These are phyloP conservation scores for Acrobasis consociella DNA, from an alignment of 2,888 invertebrate species.

Conservation along the genomic window DNA sequence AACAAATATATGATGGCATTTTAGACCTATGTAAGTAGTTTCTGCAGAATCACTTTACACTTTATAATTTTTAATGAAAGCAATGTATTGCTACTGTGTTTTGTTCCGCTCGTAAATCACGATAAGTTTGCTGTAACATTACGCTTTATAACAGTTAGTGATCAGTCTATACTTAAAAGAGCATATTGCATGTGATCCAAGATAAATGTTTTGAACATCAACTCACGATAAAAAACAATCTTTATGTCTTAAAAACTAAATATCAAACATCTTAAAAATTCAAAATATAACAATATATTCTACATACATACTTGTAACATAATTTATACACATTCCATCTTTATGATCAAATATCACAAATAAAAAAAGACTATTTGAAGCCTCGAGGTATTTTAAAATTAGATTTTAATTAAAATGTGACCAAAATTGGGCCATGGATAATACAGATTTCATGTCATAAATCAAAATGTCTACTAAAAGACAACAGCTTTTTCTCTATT, in stretches of 20 bases:
- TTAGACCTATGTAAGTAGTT: constrained; percentile 5
- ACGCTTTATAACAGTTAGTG: constrained; percentile 8
- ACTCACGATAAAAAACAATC: constrained; percentile 30
- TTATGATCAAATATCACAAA: constrained; percentile 19
- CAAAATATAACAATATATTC: constrained; percentile 39
- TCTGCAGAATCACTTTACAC: not conserved
- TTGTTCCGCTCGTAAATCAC: not conserved
- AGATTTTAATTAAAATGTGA: not conserved
- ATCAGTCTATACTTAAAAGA: constrained; percentile 16
- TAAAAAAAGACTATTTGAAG: not conserved
- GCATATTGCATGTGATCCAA: constrained; percentile 4
- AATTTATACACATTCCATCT: constrained; percentile 21
- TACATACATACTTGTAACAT: constrained; percentile 32
- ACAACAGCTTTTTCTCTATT: constrained; percentile 5
- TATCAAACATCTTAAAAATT: constrained; percentile 26
- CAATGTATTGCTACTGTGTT: not conserved
- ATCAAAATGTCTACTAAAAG: not conserved
- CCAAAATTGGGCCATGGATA: not conserved
- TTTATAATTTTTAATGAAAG: constrained; percentile 10
- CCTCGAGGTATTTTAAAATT: not conserved
- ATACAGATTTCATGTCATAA: not conserved
- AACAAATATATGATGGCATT: constrained; percentile 34
- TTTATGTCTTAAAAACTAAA: constrained; percentile 35
- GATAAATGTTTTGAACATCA: constrained; percentile 20
- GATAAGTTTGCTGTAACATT: not conserved